Percentiles rank a stretch among this genome's conserved stretches.
Conservation (phyloP, 2,888 invertebrate genomes). For the Patella caerulea region DNA sequence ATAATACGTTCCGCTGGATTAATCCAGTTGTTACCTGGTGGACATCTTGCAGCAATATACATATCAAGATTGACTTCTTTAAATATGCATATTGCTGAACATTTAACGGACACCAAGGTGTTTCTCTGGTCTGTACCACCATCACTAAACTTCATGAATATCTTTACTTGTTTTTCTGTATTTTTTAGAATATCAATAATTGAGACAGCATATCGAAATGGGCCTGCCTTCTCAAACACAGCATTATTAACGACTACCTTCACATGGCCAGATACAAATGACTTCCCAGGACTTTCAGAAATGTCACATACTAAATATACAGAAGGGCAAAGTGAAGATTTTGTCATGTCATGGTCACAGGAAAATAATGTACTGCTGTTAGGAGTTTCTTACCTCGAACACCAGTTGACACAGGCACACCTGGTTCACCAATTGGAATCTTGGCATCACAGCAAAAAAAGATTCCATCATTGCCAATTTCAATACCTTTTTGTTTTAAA, state of each 20-base stretch:
- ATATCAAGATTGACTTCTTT: not conserved
- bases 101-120: not conserved
- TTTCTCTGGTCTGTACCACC: constrained; percentile 3
- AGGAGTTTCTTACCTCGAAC: no score
- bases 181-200: not conserved
- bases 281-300: not conserved
- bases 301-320: no score
- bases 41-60: not conserved
- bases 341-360: no score
- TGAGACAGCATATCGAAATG: not conserved
- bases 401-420: no score
- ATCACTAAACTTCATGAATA: not conserved
- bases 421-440: no score
- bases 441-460: no score
- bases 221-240: not conserved
- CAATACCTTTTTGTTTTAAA: no score
- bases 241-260: not conserved
- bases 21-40: not conserved
- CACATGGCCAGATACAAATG: not conserved
- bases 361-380: no score
- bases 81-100: not conserved
- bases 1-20: not conserved
- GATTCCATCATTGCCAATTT: no score
- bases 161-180: not conserved
- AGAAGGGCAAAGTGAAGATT: no score